phyloP scores from a whole-genome alignment of 2,888 invertebrate genomes.

The Eupithecia insigniata region DNA sequence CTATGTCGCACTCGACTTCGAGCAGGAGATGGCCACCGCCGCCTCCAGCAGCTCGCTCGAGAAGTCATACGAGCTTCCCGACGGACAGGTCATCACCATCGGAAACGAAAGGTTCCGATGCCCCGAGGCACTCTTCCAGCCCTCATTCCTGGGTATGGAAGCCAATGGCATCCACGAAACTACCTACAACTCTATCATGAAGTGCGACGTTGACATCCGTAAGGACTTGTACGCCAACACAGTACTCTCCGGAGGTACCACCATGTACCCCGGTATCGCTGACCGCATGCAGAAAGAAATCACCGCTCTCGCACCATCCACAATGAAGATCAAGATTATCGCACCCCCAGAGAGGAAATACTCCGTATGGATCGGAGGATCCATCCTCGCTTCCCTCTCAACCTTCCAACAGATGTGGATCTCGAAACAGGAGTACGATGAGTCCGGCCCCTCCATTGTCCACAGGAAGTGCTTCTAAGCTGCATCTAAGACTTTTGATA shows the following conservation, averaged over 20 bases:
- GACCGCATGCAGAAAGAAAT: conserved; percentile 97
- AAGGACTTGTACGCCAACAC: conserved; percentile 98
- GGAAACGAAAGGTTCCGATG: conserved; percentile 98
- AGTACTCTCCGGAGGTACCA: conserved; percentile 96
- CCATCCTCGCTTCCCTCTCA: conserved; percentile 95
- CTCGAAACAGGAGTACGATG: conserved; percentile 99
- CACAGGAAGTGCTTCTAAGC: conserved; percentile 93
- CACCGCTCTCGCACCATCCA: conserved; percentile 95
- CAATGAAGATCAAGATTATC: conserved; percentile 98
- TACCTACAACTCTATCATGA: conserved; percentile 98
- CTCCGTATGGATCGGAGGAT: conserved; percentile 98
- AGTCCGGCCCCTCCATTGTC: conserved; percentile 97
- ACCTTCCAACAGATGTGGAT: conserved; percentile 99
- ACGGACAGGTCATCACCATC: conserved; percentile 96
- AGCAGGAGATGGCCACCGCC: conserved; percentile 97
- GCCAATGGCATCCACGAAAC: conserved; percentile 95
- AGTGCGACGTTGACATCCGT: conserved; percentile 98
- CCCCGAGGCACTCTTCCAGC: conserved; percentile 97
- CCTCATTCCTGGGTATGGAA: conserved; percentile 96
- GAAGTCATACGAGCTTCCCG: conserved; percentile 98
- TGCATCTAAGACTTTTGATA: conserved; percentile 76
- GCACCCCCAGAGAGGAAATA: conserved; percentile 97
- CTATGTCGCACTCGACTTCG: conserved; percentile 95
- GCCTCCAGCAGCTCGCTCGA: conserved; percentile 96
- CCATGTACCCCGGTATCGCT: conserved; percentile 98